These are phyloP conservation scores for Ophion slaviceki DNA, from an alignment of 2,888 invertebrate species.

Conservation along the genomic window DNA sequence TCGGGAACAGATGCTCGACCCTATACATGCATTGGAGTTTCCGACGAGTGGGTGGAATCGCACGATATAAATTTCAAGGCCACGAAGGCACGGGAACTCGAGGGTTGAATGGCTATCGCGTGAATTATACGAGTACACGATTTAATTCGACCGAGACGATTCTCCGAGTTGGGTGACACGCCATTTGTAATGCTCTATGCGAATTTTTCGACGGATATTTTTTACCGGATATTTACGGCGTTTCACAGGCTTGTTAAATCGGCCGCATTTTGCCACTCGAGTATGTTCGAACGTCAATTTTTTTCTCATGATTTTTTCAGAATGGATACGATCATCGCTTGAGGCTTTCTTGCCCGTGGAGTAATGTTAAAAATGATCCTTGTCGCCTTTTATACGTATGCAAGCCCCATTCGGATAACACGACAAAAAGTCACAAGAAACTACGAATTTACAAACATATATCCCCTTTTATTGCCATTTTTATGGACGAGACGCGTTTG, in stretches of 20 bases:
- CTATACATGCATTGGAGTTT: slow-evolving; percentile 60
- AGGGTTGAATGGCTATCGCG: slow-evolving; percentile 67
- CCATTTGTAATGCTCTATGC: slow-evolving; percentile 12
- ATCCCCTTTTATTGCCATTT: background rate
- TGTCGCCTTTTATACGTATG: too few relatives aligned
- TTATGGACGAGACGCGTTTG: background rate
- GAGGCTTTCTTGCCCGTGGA: too few relatives aligned
- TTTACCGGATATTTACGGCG: background rate
- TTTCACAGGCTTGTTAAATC: background rate
- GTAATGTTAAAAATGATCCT: too few relatives aligned
- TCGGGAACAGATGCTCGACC: slow-evolving; percentile 68
- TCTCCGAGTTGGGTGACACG: background rate
- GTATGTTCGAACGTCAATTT: background rate
- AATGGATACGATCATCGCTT: background rate
- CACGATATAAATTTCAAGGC: slow-evolving; percentile 59
- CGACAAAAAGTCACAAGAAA: background rate
- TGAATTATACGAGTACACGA: slow-evolving; percentile 5
- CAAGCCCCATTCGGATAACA: too few relatives aligned
- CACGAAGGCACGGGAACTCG: slow-evolving; percentile 58
- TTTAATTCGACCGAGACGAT: slow-evolving; percentile 24
- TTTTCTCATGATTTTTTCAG: background rate
- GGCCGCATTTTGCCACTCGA: background rate
- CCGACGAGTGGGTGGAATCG: slow-evolving; percentile 51
- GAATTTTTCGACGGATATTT: slow-evolving; percentile 11
- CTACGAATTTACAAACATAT: background rate